Percentiles rank a stretch among this genome's conserved stretches.
Conservation (phyloP, 2,888 invertebrate species). For the Strigamia maritima region DNA sequence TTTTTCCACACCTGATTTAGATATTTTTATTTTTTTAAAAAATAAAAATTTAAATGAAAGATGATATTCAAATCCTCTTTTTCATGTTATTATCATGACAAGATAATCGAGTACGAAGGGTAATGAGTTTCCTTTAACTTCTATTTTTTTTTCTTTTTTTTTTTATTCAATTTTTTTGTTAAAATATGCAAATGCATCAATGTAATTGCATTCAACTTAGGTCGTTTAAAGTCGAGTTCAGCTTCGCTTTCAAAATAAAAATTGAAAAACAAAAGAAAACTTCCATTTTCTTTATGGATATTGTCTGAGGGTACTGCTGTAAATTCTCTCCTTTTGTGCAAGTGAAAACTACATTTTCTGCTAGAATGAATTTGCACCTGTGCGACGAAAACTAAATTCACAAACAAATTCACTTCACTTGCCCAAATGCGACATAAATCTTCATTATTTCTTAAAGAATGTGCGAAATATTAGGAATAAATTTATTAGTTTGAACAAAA, state of each 20-base stretch:
- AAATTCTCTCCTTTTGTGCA: slow-evolving; percentile 8
- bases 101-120: not conserved
- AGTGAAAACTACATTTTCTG: slow-evolving; percentile 19
- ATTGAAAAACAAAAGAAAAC: not conserved
- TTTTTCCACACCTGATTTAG: too few relatives aligned
- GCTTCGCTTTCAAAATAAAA: not conserved
- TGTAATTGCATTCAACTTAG: not conserved
- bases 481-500: too few relatives aligned
- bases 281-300: slow-evolving; percentile 21
- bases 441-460: too few relatives aligned
- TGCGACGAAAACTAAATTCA: slow-evolving; percentile 12
- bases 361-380: slow-evolving; percentile 26
- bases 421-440: not conserved
- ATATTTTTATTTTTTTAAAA: too few relatives aligned
- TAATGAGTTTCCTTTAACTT: slow-evolving; percentile 3
- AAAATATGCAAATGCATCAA: not conserved
- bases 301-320: not conserved
- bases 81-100: not conserved
- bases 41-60: too few relatives aligned
- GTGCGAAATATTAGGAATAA: too few relatives aligned
- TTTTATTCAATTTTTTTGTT: not conserved
- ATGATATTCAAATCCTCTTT: too few relatives aligned
- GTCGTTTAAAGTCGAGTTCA: not conserved
- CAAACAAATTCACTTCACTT: slow-evolving; percentile 1
- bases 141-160: too few relatives aligned